Percentiles rank a stretch among this genome's conserved stretches.
Conservation (phyloP, 2,888 invertebrate genomes). For the Melieria omissa region DNA sequence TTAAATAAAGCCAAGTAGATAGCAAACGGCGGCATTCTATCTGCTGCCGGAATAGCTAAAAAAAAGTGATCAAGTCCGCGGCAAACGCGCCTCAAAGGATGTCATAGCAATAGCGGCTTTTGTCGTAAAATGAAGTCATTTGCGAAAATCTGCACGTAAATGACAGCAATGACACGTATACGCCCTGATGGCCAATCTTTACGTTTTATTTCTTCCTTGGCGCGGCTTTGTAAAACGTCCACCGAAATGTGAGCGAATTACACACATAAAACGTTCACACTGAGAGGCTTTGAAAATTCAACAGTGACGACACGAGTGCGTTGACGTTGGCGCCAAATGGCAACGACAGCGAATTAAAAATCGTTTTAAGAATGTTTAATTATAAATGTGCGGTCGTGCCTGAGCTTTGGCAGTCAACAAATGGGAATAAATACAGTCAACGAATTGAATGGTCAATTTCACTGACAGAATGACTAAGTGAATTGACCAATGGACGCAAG, state of each 20-base stretch:
- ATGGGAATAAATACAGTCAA: too few species aligned
- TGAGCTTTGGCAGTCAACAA: too few species aligned
- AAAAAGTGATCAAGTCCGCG: not conserved
- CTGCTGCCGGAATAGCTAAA: slow-evolving; percentile 4
- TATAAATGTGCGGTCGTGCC: slow-evolving; percentile 23
- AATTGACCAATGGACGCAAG: too few species aligned
- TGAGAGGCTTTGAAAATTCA: slow-evolving; percentile 4
- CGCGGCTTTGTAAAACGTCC: not conserved
- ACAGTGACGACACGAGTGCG: not conserved
- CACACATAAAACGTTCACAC: not conserved
- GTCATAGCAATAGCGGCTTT: not conserved
- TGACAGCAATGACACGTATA: slow-evolving; percentile 35
- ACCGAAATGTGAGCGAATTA: not conserved
- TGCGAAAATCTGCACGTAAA: slow-evolving; percentile 38
- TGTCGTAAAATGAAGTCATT: slow-evolving; percentile 37
- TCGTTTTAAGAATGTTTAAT: slow-evolving; percentile 42
- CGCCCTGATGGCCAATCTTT: slow-evolving; percentile 9
- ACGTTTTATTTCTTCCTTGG: not conserved
- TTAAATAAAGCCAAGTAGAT: too few species aligned
- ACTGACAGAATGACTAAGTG: too few species aligned
- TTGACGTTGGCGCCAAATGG: not conserved
- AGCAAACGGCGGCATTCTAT: not conserved
- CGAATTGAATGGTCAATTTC: too few species aligned
- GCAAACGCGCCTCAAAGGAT: not conserved
- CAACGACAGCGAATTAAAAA: slow-evolving; percentile 5